Evolutionary conservation across 2,797 vertebrate genomes (phyloP).

Genomic region (Spheniscus humboldti): DNA sequence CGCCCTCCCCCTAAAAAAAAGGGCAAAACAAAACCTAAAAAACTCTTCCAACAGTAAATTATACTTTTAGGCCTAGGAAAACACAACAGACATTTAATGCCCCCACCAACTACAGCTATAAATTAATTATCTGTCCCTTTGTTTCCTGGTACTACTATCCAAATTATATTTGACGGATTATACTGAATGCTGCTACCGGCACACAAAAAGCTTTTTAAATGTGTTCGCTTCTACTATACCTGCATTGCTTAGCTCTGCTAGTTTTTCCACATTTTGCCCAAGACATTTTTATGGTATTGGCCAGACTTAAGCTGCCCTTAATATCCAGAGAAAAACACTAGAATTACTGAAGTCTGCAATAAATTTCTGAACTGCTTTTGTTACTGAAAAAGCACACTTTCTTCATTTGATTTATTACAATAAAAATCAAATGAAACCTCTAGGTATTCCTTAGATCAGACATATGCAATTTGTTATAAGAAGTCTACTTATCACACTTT

Average conservation of each 20-base stretch:
- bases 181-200: conserved; percentile 12
- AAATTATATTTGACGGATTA: neutral
- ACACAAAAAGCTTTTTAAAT: neutral
- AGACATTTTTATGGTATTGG: conserved; percentile 72
- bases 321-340: conserved; percentile 70
- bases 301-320: conserved; percentile 69
- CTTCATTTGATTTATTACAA: conserved; percentile 77
- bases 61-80: neutral
- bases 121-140: conserved; percentile 42
- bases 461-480: conserved; percentile 68
- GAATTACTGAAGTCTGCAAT: conserved; percentile 69
- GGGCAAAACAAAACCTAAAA: neutral
- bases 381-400: conserved; percentile 68
- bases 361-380: conserved; percentile 69
- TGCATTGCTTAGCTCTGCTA: conserved; percentile 50
- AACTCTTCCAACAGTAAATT: neutral
- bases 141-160: conserved; percentile 20
- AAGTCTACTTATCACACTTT: conserved; percentile 62
- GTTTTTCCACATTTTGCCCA: conserved; percentile 62
- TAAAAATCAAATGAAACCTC: conserved; percentile 66
- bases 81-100: neutral
- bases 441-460: conserved; percentile 64
- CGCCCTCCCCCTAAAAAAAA: neutral
- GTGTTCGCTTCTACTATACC: neutral
- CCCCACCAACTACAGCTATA: neutral